Evolutionary conservation across 2,888 invertebrate genomes (phyloP), one percentile per base, ranked within the genome.

Genomic region (Arge pagana): DNA sequence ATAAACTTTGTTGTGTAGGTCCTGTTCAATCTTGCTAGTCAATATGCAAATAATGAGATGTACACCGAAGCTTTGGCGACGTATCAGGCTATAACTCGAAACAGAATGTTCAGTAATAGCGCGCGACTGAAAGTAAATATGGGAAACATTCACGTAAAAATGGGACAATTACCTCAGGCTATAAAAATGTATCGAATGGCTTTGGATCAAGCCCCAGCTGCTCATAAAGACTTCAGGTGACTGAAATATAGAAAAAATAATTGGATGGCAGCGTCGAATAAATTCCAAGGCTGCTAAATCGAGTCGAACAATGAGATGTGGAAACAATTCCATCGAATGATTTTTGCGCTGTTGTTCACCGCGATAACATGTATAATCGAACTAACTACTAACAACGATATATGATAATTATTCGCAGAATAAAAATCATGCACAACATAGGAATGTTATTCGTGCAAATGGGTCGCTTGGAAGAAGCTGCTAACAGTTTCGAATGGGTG

Each of bases 131-230:
- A 96, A 81, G 88, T 98, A 0, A 99, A 99, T 76, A 97, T 99
- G 90, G 98, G 97, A 1, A 98, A 98, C 72, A 95, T 99, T 66
- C 94, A 96, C 77, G 93, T 93, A 68, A 92, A 91, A 78, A 91
- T 96, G 83, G 94, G 93, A 60, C 86, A 93, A 67, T 94, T 90
- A 70, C 88, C 90, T 10, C 94, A 96, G 79, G 97, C 98, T 0
- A 86, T 99, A 52, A 99, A 99, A 80, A 88, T 96, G 82, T 99
- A 96, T 73, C 85, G 97, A 64, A 99, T 98, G 98, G 97, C 98
- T 0, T 81, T 99, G 58, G 99, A 99, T 78, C 98, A 98, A 77
- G 90, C 90, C 3, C 94, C 96, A 0, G 91, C 91, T 30, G 91
- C 90, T 48, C 93, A 96, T 71, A 96, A 95, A 74, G 92, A 93